phyloP scores from a whole-genome alignment of 2,888 invertebrate genomes.

The Bellardia bayeri region DNA sequence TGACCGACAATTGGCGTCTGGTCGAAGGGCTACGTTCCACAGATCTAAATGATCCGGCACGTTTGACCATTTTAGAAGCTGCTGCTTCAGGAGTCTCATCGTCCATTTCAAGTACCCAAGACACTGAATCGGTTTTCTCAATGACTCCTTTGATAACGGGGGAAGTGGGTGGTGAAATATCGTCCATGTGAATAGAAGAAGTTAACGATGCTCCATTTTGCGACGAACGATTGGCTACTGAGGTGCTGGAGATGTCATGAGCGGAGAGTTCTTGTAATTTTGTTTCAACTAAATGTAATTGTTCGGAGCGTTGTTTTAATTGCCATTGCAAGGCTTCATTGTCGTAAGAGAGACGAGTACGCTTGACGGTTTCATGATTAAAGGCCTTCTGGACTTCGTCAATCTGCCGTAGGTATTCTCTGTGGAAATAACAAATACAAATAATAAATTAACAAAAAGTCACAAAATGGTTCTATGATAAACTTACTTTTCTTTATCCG shows the following conservation, averaged over 20 bases:
- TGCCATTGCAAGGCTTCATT: constrained; percentile 96
- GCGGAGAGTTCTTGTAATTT: constrained; percentile 80
- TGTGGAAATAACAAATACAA: constrained; percentile 79
- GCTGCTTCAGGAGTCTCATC: constrained; percentile 90
- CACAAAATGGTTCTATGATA: not conserved
- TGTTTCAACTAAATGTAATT: constrained; percentile 83
- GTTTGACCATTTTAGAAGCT: constrained; percentile 88
- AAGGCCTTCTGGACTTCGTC: constrained; percentile 89
- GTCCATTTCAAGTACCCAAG: constrained; percentile 93
- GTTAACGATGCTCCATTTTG: constrained; percentile 68
- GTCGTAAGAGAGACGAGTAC: constrained; percentile 90
- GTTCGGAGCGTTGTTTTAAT: constrained; percentile 92
- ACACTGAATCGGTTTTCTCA: constrained; percentile 93
- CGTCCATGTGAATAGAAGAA: constrained; percentile 70
- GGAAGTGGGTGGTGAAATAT: constrained; percentile 86
- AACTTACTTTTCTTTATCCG: constrained; percentile 87
- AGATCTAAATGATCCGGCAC: constrained; percentile 87
- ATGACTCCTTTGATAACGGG: constrained; percentile 93
- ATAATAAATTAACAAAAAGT: constrained; percentile 26
- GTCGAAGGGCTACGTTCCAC: constrained; percentile 81
- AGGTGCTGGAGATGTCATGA: constrained; percentile 72
- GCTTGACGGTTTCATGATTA: constrained; percentile 91
- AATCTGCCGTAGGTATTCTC: constrained; percentile 89
- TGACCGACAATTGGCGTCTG: constrained; percentile 83
- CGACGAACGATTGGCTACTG: constrained; percentile 73